Percentiles rank a stretch among this genome's conserved stretches.
phyloP scores from a whole-genome alignment of 2,888 invertebrate species.

The Diadegma fenestrale region DNA sequence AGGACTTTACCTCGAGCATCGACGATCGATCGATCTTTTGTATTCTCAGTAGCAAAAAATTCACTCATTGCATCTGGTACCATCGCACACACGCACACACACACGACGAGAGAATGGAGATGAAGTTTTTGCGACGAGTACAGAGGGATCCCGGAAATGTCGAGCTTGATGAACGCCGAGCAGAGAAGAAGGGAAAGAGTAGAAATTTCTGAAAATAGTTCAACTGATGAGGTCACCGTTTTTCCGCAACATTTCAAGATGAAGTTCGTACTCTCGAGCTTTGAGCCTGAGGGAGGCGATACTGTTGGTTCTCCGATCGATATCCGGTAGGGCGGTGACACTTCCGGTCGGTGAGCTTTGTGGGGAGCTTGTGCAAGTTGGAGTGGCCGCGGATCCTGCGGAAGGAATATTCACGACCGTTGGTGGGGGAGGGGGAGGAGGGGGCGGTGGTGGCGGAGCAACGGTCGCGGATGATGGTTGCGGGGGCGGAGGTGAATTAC shows the following conservation, averaged over 20 bases:
- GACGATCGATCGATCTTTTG: not conserved
- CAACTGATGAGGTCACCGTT: constrained; percentile 93
- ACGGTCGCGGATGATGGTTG: constrained; percentile 83
- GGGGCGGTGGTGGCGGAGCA: constrained; percentile 85
- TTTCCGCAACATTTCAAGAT: constrained; percentile 93
- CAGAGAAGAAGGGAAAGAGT: constrained; percentile 6
- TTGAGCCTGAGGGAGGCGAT: constrained; percentile 95
- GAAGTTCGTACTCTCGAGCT: constrained; percentile 95
- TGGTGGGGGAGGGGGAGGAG: constrained; percentile 66
- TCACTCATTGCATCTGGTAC: not conserved
- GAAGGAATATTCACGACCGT: constrained; percentile 54
- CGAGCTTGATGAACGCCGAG: not conserved
- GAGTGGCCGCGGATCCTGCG: constrained; percentile 73
- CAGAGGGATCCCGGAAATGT: not conserved
- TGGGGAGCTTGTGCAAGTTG: constrained; percentile 74
- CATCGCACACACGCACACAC: not conserved
- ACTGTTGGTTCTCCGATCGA: constrained; percentile 94
- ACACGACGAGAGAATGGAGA: not conserved
- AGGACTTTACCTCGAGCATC: not conserved
- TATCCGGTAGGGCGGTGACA: constrained; percentile 88
- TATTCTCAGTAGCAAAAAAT: constrained; percentile 4
- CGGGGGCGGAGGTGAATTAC: constrained; percentile 83
- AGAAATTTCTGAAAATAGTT: constrained; percentile 77
- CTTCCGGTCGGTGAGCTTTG: constrained; percentile 81
- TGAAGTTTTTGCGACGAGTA: constrained; percentile 10